phyloP scores from a whole-genome alignment of 2,113 vertebrate genomes.

The Psephotus haematonotus region DNA sequence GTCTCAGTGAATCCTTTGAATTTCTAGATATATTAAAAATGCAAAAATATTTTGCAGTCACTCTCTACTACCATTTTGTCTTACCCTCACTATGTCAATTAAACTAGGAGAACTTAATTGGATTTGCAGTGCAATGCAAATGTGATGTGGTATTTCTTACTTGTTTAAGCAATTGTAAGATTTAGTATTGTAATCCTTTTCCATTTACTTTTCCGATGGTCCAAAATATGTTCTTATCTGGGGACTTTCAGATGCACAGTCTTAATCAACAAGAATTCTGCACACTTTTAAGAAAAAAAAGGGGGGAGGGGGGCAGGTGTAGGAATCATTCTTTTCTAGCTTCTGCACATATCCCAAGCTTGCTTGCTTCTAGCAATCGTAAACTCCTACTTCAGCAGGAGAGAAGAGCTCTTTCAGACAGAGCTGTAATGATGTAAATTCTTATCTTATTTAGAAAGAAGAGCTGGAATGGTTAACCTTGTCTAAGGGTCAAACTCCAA shows the following conservation, averaged over 20 bases:
- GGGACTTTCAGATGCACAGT: not conserved
- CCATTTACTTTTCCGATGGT: not conserved
- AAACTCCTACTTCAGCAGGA: not conserved
- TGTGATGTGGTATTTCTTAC: not conserved
- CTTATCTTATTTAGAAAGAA: not conserved
- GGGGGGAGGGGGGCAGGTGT: too few species aligned
- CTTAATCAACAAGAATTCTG: not conserved
- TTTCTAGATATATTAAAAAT: not conserved
- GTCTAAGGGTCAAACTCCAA: not conserved
- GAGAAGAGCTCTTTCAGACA: not conserved
- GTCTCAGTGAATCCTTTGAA: not conserved
- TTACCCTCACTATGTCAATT: not conserved
- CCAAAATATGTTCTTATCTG: not conserved
- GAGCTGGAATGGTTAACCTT: not conserved
- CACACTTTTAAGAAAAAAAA: not conserved
- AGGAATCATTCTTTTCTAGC: fast-evolving
- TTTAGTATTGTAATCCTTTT: not conserved
- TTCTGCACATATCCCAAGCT: not conserved
- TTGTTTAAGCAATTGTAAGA: not conserved
- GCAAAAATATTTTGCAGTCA: not conserved
- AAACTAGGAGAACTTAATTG: not conserved
- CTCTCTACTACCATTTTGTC: not conserved
- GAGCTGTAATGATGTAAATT: not conserved
- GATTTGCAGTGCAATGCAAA: not conserved
- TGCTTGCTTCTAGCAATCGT: not conserved